These are phyloP conservation scores for Poecilia picta DNA, from an alignment of 2,797 vertebrate genomes.

Conservation along the genomic window DNA sequence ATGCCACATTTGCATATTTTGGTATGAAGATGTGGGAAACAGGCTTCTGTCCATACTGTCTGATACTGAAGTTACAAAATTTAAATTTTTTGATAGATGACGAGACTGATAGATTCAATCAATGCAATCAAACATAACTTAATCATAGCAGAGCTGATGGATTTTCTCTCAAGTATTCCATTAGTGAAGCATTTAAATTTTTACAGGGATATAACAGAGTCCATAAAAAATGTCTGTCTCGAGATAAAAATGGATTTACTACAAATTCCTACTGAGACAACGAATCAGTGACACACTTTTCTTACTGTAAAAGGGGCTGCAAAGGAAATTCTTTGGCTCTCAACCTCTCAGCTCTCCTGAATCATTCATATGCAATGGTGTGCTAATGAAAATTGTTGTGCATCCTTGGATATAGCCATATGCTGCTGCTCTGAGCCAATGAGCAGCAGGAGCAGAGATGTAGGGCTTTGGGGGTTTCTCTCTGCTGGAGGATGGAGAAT, in stretches of 20 bases:
- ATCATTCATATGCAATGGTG: constrained; percentile 63
- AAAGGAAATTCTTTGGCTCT: constrained; percentile 32
- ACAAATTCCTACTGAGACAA: constrained; percentile 32
- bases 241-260: constrained; percentile 16
- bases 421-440: constrained; percentile 33
- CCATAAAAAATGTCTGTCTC: constrained; percentile 28
- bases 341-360: constrained; percentile 53
- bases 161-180: not conserved
- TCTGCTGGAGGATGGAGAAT: constrained; percentile 37
- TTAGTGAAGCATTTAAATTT: not conserved
- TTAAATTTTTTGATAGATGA: not conserved
- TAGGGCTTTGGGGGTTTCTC: constrained; percentile 40
- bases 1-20: not conserved
- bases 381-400: constrained; percentile 59
- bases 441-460: constrained; percentile 20
- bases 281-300: constrained; percentile 65
- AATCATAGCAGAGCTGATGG: not conserved
- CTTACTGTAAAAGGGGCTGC: constrained; percentile 40
- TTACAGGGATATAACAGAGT: constrained; percentile 8
- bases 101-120: not conserved
- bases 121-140: not conserved
- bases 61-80: not conserved
- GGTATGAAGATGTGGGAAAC: not conserved
- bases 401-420: constrained; percentile 28
- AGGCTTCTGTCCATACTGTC: not conserved